phyloP scores from a whole-genome alignment of 2,888 invertebrate species.

The Trichogramma evanescens region DNA sequence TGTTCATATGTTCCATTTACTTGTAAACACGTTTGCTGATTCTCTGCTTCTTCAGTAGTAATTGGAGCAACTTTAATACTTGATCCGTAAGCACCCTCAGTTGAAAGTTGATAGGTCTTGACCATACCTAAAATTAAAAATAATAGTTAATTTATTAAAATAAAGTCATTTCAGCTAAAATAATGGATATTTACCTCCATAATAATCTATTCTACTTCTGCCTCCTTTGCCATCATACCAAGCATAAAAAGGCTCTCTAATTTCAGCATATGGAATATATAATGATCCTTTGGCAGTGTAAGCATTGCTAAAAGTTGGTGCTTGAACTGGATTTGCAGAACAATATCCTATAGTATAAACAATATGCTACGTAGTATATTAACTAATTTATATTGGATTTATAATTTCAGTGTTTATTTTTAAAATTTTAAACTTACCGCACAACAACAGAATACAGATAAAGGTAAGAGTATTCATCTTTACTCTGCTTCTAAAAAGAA shows the following conservation, averaged over 20 bases:
- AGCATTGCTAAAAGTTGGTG: conserved; percentile 63
- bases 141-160: not conserved
- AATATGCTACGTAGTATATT: conserved; percentile 1
- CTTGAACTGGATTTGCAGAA: conserved; percentile 22
- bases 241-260: conserved; percentile 83
- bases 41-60: conserved; percentile 66
- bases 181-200: conserved; percentile 57
- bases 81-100: conserved; percentile 59
- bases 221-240: conserved; percentile 73
- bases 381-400: not conserved
- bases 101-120: conserved; percentile 77
- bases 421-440: conserved; percentile 14
- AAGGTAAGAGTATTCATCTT: conserved; percentile 13
- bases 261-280: conserved; percentile 88
- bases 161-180: not conserved
- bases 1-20: conserved; percentile 66
- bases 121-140: conserved; percentile 62
- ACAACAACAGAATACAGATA: conserved; percentile 6
- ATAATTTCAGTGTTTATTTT: not conserved
- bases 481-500: conserved; percentile 10
- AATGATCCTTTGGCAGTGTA: conserved; percentile 74
- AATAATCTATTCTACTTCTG: conserved; percentile 87
- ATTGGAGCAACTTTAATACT: conserved; percentile 79
- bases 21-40: conserved; percentile 73
- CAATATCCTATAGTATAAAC: conserved; percentile 14